These are phyloP conservation scores for Drosophila pegasa DNA, from an alignment of 2,888 invertebrate species.

Conservation along the genomic window DNA sequence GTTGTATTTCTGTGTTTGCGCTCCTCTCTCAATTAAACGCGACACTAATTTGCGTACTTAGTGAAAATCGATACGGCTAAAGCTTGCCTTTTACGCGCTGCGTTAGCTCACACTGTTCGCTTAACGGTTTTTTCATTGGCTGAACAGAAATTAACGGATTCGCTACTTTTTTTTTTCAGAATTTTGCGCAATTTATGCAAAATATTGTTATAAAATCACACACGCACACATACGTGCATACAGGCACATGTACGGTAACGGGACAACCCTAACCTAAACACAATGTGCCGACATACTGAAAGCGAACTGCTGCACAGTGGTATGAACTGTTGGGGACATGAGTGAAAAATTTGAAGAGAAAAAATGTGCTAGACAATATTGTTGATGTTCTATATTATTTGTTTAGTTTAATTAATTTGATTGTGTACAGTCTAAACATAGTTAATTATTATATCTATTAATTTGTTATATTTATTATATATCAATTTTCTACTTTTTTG, in stretches of 20 bases:
- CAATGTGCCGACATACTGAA: slow-evolving; percentile 60
- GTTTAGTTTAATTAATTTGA: too few relatives aligned
- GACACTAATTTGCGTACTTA: slow-evolving; percentile 64
- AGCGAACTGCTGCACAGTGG: slow-evolving; percentile 41
- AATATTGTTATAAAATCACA: slow-evolving; percentile 41
- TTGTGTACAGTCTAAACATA: not conserved
- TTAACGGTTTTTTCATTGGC: not conserved
- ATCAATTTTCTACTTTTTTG: not conserved
- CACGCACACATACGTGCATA: slow-evolving; percentile 16
- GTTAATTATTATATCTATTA: not conserved
- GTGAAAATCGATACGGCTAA: slow-evolving; percentile 69
- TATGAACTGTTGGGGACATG: not conserved
- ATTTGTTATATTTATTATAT: too few relatives aligned
- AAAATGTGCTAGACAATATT: not conserved
- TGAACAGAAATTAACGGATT: not conserved
- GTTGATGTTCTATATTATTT: too few relatives aligned
- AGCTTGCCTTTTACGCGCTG: slow-evolving; percentile 29
- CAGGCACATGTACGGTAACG: slow-evolving; percentile 24
- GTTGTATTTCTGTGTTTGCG: slow-evolving; percentile 28
- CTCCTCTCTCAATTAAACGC: slow-evolving; percentile 62
- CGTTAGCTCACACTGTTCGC: slow-evolving; percentile 9
- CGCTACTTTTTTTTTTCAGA: not conserved
- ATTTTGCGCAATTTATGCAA: slow-evolving; percentile 20
- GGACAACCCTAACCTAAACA: slow-evolving; percentile 75
- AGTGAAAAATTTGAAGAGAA: not conserved